These are phyloP conservation scores for Zaprionus vittiger DNA, from an alignment of 1,140 invertebrate genomes.

Conservation along the genomic window DNA sequence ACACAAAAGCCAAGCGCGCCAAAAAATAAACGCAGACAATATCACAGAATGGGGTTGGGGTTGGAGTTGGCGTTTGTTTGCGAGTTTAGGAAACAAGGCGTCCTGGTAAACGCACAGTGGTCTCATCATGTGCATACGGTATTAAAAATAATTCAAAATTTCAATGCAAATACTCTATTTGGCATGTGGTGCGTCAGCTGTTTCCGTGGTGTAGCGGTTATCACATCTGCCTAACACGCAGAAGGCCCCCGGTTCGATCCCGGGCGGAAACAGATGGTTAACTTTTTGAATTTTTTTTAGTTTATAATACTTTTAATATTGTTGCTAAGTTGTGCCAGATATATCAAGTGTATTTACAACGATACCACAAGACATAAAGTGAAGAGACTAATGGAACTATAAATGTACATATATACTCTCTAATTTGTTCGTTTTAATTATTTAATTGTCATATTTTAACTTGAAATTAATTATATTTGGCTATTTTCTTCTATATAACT, in stretches of 20 bases:
- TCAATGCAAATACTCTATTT: slow-evolving; percentile 5
- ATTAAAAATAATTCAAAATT: neutral
- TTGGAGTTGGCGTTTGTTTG: neutral
- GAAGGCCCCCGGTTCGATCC: slow-evolving; percentile 84
- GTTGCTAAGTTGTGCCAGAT: neutral
- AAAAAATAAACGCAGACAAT: slow-evolving; percentile 52
- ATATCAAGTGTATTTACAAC: neutral
- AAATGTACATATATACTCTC: too few relatives aligned
- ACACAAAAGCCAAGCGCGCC: slow-evolving; percentile 58
- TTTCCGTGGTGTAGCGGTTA: slow-evolving; percentile 85
- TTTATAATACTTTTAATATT: neutral
- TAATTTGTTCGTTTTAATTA: neutral
- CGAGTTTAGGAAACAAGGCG: slow-evolving; percentile 15
- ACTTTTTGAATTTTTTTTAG: neutral
- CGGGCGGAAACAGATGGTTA: slow-evolving; percentile 78
- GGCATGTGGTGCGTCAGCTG: slow-evolving; percentile 15
- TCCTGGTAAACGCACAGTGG: slow-evolving; percentile 31
- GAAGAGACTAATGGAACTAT: too few relatives aligned
- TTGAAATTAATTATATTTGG: neutral
- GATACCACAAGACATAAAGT: too few relatives aligned
- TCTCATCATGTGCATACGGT: neutral
- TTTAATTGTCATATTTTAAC: neutral
- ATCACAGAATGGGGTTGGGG: neutral
- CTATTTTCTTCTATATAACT: too few relatives aligned
- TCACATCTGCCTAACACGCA: slow-evolving; percentile 84